Percentiles rank a stretch among this genome's conserved stretches.
Evolutionary conservation across 2,888 invertebrate species (phyloP).

Genomic region (Lycophotia porphyrea): DNA sequence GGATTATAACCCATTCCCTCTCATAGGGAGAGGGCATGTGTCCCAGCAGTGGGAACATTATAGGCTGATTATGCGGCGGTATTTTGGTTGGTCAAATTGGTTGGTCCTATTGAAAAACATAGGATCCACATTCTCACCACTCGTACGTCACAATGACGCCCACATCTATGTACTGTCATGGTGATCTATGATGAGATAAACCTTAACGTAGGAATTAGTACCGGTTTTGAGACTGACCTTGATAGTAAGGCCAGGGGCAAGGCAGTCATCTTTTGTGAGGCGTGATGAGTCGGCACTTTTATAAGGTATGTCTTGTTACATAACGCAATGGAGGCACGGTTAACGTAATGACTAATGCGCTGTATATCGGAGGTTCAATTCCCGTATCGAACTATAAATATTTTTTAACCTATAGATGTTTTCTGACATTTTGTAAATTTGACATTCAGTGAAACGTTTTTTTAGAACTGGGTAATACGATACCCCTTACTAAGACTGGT

Average conservation of each 20-base stretch:
- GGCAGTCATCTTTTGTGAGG: slow-evolving; percentile 6
- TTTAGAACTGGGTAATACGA: too few species aligned
- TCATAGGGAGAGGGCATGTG: too few species aligned
- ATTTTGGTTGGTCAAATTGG: too few species aligned
- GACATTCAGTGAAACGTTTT: too few species aligned
- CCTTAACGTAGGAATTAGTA: neutral
- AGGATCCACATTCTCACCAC: neutral
- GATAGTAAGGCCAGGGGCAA: slow-evolving; percentile 3
- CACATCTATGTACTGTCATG: neutral
- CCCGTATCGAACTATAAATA: neutral
- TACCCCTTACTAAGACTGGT: too few species aligned
- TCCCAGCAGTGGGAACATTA: too few species aligned
- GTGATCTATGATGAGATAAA: slow-evolving; percentile 11
- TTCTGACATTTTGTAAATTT: neutral
- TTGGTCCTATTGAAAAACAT: too few species aligned
- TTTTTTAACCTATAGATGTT: too few species aligned
- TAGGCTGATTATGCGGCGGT: too few species aligned
- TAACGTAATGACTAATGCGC: neutral
- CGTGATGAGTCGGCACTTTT: neutral
- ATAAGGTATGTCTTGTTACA: neutral
- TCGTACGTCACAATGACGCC: slow-evolving; percentile 11
- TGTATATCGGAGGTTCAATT: neutral
- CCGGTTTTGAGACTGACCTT: slow-evolving; percentile 39
- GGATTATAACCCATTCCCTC: too few species aligned
- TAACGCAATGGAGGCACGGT: neutral